Conservation (phyloP, 2,888 invertebrate species). For the Diaphora mendica region DNA sequence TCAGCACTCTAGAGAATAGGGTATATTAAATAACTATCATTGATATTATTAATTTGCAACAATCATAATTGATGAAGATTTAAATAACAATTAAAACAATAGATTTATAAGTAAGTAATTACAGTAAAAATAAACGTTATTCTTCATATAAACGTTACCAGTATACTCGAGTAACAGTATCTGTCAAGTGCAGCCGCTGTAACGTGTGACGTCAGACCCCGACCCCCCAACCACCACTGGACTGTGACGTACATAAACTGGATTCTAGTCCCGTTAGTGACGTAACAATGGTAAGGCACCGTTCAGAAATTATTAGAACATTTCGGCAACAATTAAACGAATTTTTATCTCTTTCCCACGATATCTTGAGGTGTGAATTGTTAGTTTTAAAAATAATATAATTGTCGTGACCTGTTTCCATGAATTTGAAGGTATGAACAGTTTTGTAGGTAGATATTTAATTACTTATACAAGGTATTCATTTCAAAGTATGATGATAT, state of each 20-base stretch:
- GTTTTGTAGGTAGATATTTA: conserved; percentile 9
- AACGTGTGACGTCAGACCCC: conserved; percentile 13
- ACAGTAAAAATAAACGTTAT: background rate
- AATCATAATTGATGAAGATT: background rate
- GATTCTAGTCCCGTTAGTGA: conserved; percentile 44
- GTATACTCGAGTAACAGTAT: background rate
- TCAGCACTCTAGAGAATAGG: background rate
- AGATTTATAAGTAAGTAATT: background rate
- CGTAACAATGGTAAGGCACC: conserved; percentile 47
- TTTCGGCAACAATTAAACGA: conserved; percentile 21
- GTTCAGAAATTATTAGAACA: conserved; percentile 27
- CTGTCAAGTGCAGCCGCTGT: conserved; percentile 5
- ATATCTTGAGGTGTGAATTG: conserved; percentile 17
- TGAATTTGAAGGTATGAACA: background rate
- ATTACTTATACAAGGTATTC: conserved; percentile 1
- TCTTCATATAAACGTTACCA: background rate
- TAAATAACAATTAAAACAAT: background rate
- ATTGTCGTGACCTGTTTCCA: conserved; percentile 19
- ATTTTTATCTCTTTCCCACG: conserved; percentile 23
- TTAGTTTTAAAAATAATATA: conserved; percentile 13
- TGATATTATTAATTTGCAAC: background rate
- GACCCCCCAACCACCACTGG: conserved; percentile 5
- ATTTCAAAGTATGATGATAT: background rate
- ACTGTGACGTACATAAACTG: conserved; percentile 30
- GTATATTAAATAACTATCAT: background rate